Conservation (phyloP, 2,797 vertebrate genomes). For the Cryptoblepharus egeriae region DNA sequence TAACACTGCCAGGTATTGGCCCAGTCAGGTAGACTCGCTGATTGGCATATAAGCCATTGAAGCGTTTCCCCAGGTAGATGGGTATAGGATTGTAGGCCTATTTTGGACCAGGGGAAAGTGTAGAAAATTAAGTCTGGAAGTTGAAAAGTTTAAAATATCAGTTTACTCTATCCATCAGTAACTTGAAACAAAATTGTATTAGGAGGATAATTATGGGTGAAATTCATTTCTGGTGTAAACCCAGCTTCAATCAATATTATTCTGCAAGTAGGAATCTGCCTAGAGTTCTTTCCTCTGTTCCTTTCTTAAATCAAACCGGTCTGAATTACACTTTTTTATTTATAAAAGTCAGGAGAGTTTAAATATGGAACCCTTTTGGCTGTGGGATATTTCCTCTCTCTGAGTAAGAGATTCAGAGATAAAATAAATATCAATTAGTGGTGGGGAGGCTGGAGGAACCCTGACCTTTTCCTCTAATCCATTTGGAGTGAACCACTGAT, state of each 20-base stretch:
- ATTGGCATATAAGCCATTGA: too few relatives aligned
- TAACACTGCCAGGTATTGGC: too few relatives aligned
- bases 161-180: too few relatives aligned
- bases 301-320: background rate
- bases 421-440: constrained; percentile 62
- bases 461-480: constrained; percentile 72
- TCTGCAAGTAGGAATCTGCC: background rate
- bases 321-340: too few relatives aligned
- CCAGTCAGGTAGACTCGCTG: too few relatives aligned
- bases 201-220: background rate
- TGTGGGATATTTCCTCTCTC: constrained; percentile 38
- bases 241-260: background rate
- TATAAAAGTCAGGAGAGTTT: constrained; percentile 19
- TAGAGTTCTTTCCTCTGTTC: too few relatives aligned
- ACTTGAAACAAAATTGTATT: too few relatives aligned
- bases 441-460: constrained; percentile 36
- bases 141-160: too few relatives aligned
- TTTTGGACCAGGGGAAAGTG: too few relatives aligned
- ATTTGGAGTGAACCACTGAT: constrained; percentile 51
- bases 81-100: too few relatives aligned
- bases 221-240: background rate
- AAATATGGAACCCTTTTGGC: constrained; percentile 40
- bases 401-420: constrained; percentile 29
- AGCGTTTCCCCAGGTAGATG: too few relatives aligned
- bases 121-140: too few relatives aligned